Evolutionary conservation across 1,140 invertebrate genomes (phyloP), one percentile per base, ranked within the genome.

Genomic region (Calephelis virginiensis): DNA sequence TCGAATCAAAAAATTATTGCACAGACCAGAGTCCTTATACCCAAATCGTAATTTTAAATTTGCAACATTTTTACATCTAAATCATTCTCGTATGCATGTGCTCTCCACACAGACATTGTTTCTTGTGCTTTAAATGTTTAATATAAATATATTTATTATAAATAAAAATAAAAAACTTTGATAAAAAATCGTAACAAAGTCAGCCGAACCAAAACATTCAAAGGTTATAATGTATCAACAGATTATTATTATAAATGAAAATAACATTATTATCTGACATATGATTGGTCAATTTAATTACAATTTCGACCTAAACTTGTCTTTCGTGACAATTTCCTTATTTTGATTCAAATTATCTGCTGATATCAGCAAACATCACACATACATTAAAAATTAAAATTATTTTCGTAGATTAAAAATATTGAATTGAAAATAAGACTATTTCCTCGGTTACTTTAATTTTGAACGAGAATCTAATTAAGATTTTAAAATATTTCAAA

Each of bases 121-220:
- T 38, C 53, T 59, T 59, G 53, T 59, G 53, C 53, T 59, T 59
- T 59, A 28, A 59, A 59, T 9, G 28, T 59, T 59, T 12, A 37
- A 59, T 59, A 59, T 59, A 59, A 59, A 59, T 59, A 59, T 38
- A 59, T n/a, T 37, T 59, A 37, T 59, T 38, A 37, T 11, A 59
- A 59, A 59, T 59, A 59, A 59, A 59, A n/a, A n/a, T n/a, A n/a
- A 59, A 59, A 59, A 17, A 28, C n/a, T 59, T 38, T 37, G 40
- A 43, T 43, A 59, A 59, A 56, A 59, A 59, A 38, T 12, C 53
- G 11, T 37, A 37, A 59, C 17, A 37, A 59, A 12, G 37, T 10
- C 28, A 17, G 37, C 28, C 28, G 53, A 37, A 38, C 28, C 28
- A n/a, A 37, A n/a, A 38, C 14, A 59, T 11, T 37, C 14, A 37